These are phyloP conservation scores for Sebastes wilsoni DNA, from an alignment of 2,797 vertebrate species.

Conservation along the genomic window DNA sequence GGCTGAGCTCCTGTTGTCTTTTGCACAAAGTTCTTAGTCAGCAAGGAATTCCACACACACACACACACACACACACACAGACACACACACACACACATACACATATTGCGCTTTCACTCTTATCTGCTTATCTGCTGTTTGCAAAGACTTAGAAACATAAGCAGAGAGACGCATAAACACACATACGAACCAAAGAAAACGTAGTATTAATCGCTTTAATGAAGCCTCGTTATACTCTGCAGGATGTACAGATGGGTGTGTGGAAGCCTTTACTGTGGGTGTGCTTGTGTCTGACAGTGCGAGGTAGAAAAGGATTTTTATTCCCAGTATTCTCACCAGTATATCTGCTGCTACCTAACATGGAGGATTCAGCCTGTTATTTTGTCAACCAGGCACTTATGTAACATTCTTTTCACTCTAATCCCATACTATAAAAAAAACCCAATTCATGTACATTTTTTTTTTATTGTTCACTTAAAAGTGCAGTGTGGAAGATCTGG, in stretches of 20 bases:
- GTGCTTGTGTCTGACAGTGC: neutral
- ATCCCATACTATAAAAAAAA: constrained; percentile 36
- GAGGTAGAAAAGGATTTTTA: neutral
- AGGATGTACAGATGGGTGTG: neutral
- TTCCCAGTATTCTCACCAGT: neutral
- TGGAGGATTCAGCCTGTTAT: constrained; percentile 9
- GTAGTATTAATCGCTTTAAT: neutral
- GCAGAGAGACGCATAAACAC: neutral
- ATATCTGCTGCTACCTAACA: constrained; percentile 11
- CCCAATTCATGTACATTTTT: neutral
- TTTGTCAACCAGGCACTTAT: constrained; percentile 12
- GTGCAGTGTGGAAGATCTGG: too few species aligned
- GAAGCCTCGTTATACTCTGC: neutral
- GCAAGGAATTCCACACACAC: neutral
- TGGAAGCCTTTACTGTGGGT: neutral
- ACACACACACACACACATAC: neutral
- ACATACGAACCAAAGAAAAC: neutral
- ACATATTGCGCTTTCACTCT: neutral
- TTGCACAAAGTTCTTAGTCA: constrained; percentile 10
- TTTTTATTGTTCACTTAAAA: neutral
- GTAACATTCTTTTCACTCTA: constrained; percentile 11
- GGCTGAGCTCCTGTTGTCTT: constrained; percentile 38
- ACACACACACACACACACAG: neutral
- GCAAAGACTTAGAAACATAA: neutral
- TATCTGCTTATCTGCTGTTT: constrained; percentile 13